Percentiles rank a stretch among this genome's conserved stretches.
These are phyloP conservation scores for Thaumatotibia leucotreta DNA, from an alignment of 1,140 invertebrate species.

Conservation along the genomic window DNA sequence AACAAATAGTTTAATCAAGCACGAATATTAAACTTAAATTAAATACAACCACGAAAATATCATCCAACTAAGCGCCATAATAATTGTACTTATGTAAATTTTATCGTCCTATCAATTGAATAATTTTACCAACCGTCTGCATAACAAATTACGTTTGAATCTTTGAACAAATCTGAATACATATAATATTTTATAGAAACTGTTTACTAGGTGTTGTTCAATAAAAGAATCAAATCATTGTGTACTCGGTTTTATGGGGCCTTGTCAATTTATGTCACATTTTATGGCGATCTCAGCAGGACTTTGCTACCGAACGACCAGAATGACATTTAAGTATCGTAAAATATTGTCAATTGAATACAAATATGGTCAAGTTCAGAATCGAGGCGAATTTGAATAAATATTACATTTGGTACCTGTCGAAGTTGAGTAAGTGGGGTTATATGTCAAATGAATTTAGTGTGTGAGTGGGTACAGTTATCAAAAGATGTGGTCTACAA, in stretches of 20 bases:
- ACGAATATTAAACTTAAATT: background rate
- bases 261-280: constrained; percentile 15
- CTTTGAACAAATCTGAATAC: background rate
- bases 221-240: constrained; percentile 23
- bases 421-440: background rate
- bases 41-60: background rate
- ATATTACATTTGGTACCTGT: background rate
- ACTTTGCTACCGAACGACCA: constrained; percentile 21
- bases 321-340: constrained; percentile 20
- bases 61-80: background rate
- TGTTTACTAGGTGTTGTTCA: constrained; percentile 18
- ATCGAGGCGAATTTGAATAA: background rate
- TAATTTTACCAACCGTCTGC: background rate
- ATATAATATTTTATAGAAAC: background rate
- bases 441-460: background rate
- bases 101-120: background rate
- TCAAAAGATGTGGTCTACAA: too few relatives aligned
- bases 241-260: constrained; percentile 24
- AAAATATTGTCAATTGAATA: constrained; percentile 15
- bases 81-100: background rate
- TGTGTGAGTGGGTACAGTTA: too few relatives aligned
- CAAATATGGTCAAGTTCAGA: constrained; percentile 8
- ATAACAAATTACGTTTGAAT: background rate
- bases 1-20: background rate
- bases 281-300: constrained; percentile 20